Evolutionary conservation across 2,888 invertebrate species (phyloP).

Genomic region (Pachliopta kotzebuea): DNA sequence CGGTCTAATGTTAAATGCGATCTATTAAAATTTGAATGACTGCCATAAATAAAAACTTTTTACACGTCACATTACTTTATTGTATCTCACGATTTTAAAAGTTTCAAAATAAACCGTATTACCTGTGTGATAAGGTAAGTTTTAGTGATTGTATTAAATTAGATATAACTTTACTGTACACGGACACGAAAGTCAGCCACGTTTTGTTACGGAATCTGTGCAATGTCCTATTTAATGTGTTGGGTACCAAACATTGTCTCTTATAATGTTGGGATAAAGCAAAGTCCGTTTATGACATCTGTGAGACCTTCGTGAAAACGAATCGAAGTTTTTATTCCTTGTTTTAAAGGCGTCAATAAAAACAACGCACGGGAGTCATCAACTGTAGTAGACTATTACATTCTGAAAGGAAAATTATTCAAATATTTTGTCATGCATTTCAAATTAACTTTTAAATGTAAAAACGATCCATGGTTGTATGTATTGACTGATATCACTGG

Average conservation of each 20-base stretch:
- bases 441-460: constrained; percentile 6
- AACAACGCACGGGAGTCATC: constrained; percentile 28
- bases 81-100: constrained; percentile 36
- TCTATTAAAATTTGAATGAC: constrained; percentile 49
- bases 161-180: constrained; percentile 39
- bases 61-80: constrained; percentile 43
- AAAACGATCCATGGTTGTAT: not conserved
- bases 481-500: too few relatives aligned
- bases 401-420: constrained; percentile 21
- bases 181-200: constrained; percentile 51
- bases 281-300: constrained; percentile 68
- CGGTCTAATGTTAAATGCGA: constrained; percentile 39
- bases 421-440: constrained; percentile 12
- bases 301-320: constrained; percentile 62
- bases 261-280: constrained; percentile 67
- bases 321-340: constrained; percentile 66
- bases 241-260: constrained; percentile 62
- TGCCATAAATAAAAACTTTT: constrained; percentile 72
- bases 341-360: constrained; percentile 50
- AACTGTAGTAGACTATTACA: constrained; percentile 3
- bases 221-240: constrained; percentile 65
- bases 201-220: constrained; percentile 65
- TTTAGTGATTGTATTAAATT: constrained; percentile 33
- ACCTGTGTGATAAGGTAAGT: constrained; percentile 22
- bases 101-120: constrained; percentile 36